phyloP scores from a whole-genome alignment of 2,888 invertebrate genomes.

The Ichneumon xanthorius region DNA sequence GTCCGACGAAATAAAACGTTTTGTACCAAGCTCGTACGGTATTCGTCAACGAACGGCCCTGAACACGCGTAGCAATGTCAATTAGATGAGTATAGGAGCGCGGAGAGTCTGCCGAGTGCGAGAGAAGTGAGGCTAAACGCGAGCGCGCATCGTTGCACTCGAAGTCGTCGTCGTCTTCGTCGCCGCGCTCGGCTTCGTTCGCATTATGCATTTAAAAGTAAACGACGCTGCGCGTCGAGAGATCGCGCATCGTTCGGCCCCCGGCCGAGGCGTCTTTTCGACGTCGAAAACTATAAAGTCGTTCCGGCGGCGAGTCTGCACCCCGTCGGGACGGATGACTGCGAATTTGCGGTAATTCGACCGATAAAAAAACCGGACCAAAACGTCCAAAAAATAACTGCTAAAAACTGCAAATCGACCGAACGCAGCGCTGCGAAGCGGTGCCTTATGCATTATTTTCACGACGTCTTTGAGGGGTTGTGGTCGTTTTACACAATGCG shows the following conservation, averaged over 20 bases:
- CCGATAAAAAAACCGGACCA: no score
- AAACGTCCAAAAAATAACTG: no score
- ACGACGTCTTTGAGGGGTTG: no score
- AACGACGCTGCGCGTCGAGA: no score
- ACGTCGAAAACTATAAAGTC: slow-evolving; percentile 15
- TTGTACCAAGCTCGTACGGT: slow-evolving; percentile 37
- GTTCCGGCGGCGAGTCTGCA: slow-evolving; percentile 30
- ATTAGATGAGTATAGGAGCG: slow-evolving; percentile 75
- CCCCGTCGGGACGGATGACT: no score
- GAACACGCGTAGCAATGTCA: slow-evolving; percentile 79
- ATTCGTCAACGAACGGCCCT: slow-evolving; percentile 73
- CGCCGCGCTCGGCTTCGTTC: slow-evolving; percentile 1
- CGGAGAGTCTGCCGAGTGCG: slow-evolving; percentile 49
- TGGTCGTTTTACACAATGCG: no score
- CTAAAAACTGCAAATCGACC: no score
- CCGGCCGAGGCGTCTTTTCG: background rate
- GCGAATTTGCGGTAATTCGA: no score
- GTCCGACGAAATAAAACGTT: slow-evolving; percentile 36
- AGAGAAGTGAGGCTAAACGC: slow-evolving; percentile 44
- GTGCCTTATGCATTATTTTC: no score
- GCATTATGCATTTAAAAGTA: slow-evolving; percentile 9
- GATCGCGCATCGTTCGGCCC: no score
- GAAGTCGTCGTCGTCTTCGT: slow-evolving; percentile 23
- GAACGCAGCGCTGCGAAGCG: no score
- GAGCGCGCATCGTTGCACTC: slow-evolving; percentile 37